These are phyloP conservation scores for Drosophila ananassae DNA, from an alignment of 1,140 invertebrate genomes.

Conservation along the genomic window DNA sequence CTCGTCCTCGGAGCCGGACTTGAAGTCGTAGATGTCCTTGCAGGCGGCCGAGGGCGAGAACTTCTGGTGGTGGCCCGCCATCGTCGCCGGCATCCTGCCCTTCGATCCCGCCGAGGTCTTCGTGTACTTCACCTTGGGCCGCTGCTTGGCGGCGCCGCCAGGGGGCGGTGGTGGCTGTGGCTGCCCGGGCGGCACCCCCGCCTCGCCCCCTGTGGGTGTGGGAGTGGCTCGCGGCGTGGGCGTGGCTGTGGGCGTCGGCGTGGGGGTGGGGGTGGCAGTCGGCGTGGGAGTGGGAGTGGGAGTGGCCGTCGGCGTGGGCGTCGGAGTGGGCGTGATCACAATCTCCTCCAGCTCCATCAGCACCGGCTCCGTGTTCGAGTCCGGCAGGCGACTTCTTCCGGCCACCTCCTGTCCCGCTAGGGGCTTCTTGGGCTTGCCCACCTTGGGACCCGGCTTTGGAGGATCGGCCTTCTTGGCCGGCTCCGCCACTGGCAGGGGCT, in stretches of 20 bases:
- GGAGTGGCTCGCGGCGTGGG: slow-evolving; percentile 13
- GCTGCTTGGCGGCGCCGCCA: slow-evolving; percentile 40
- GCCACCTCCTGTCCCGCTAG: background rate
- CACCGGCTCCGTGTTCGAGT: slow-evolving; percentile 75
- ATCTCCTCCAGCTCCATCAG: slow-evolving; percentile 82
- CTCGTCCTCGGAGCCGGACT: slow-evolving; percentile 79
- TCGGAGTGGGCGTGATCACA: slow-evolving; percentile 24
- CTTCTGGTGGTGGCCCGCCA: slow-evolving; percentile 14
- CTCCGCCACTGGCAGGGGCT: slow-evolving; percentile 10
- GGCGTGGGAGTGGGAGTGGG: slow-evolving; percentile 12
- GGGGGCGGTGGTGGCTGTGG: slow-evolving; percentile 2
- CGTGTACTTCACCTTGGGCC: slow-evolving; percentile 69
- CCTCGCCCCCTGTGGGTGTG: slow-evolving; percentile 3
- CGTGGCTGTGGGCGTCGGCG: slow-evolving; percentile 29
- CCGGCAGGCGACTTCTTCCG: slow-evolving; percentile 17
- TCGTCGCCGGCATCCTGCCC: slow-evolving; percentile 45
- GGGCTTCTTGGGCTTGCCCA: slow-evolving; percentile 27
- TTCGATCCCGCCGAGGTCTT: slow-evolving; percentile 63
- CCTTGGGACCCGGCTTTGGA: slow-evolving; percentile 1
- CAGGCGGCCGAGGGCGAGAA: slow-evolving; percentile 13
- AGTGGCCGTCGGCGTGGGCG: slow-evolving; percentile 10
- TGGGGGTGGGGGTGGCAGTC: slow-evolving; percentile 12
- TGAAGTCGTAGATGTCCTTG: slow-evolving; percentile 80
- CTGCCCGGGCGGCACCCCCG: background rate
- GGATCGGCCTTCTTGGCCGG: slow-evolving; percentile 21